Base-by-base conservation (phyloP, 1,140 invertebrate genomes). In the Drosophila teissieri region DNA sequence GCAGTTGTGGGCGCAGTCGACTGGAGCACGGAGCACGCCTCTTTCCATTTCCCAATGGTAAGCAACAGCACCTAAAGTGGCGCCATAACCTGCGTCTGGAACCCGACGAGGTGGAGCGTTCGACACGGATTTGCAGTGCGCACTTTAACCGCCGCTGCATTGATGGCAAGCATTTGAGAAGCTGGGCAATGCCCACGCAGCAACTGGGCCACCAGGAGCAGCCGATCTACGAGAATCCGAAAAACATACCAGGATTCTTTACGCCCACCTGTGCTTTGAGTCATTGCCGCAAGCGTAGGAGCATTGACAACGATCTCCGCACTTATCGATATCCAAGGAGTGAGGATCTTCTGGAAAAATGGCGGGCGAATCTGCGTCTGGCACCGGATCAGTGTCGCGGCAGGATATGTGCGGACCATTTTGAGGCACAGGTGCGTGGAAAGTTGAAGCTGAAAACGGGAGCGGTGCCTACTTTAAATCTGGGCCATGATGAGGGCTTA, bases 121-220 rank as follows among this genome's bases (percentile, higher is more conserved):
- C 34, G 2, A 77, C 83, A 4, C 56, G 84, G 8, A 68, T 91
- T 1, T 91, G 90, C 64, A 90, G 80, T 27, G 48, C 72, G 0
- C 90, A 91, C 54, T 91, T 91, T 17, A 90, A 91, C 46, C 75
- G 88, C 14, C 86, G 86, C 2, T 90, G 90, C 55, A 75, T 91
- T 5, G 90, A 91, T 31, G 90, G 81, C n/a, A 91, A 86, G 27
- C 72, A 89, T 19, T 42, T 91, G 17, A 54, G 91, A 1, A 44
- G 80, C 14, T 91, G 90, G 90, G 90, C 90, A 1, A 88, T 91
- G 69, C 90, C 90, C 22, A 91, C 90, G 0, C 65, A 68, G 24
- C 83, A 89, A 49, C 45, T 91, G 63, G 90, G 90, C 0, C 90
- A 91, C 24, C 48, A 62, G 8, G 62, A 73, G 24, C 80, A 82